A percentile compares a stretch with the other conserved stretches of the same genome.
These are phyloP conservation scores for Pollenia griseotomentosa DNA, from an alignment of 2,888 invertebrate genomes.

Conservation along the genomic window DNA sequence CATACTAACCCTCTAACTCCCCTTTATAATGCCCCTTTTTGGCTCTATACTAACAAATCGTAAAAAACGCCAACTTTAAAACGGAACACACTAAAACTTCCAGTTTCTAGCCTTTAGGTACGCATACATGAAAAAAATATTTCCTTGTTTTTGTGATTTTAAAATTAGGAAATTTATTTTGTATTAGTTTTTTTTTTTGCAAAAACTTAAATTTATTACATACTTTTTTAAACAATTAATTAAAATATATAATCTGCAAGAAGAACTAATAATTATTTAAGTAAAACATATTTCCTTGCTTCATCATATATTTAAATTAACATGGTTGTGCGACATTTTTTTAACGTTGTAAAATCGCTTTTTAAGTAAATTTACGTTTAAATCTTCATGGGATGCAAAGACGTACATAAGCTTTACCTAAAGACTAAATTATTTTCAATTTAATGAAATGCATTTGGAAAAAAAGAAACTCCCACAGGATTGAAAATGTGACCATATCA, in stretches of 20 bases:
- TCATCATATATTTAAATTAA: constrained; percentile 19
- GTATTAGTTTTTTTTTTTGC: too few species aligned
- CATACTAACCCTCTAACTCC: too few species aligned
- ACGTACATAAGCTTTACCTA: constrained; percentile 63
- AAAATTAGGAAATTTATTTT: too few species aligned
- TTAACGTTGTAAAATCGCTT: constrained; percentile 10
- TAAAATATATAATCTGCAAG: not conserved
- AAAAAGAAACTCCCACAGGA: constrained; percentile 68
- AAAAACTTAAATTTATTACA: too few species aligned
- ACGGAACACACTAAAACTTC: too few species aligned
- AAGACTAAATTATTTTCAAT: constrained; percentile 69
- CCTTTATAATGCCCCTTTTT: too few species aligned
- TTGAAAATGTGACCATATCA: constrained; percentile 63
- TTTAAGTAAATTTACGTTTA: constrained; percentile 48
- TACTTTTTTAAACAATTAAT: not conserved
- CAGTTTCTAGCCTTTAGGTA: too few species aligned
- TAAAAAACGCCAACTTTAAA: too few species aligned
- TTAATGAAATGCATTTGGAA: constrained; percentile 58
- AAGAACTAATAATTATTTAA: not conserved
- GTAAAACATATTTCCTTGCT: too few species aligned
- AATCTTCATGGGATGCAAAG: constrained; percentile 35
- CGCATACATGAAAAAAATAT: too few species aligned
- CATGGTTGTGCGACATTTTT: constrained; percentile 12
- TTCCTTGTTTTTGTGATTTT: too few species aligned
- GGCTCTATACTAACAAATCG: too few species aligned